Conservation (phyloP, 2,888 invertebrate species). For the Philonicus albiceps region DNA sequence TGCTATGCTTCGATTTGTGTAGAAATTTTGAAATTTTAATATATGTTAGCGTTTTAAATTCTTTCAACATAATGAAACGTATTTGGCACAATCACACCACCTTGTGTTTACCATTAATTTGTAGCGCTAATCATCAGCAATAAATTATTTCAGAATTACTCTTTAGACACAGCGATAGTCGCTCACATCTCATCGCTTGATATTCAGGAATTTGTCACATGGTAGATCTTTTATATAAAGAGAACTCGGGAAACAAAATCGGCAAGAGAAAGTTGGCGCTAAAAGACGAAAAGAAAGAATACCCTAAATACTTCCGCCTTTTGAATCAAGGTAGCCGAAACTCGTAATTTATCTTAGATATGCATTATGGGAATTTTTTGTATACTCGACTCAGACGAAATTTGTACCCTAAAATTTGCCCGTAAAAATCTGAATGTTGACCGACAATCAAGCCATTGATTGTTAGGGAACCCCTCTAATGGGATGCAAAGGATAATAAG, state of each 20-base stretch:
- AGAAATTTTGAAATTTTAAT: no score
- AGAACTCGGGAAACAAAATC: neutral
- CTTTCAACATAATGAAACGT: no score
- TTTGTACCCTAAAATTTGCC: neutral
- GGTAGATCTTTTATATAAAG: neutral
- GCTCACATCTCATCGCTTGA: no score
- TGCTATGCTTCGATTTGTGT: no score
- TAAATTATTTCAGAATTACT: no score
- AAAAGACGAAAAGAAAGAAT: neutral
- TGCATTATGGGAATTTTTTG: neutral
- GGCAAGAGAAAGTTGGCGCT: neutral
- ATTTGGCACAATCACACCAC: no score
- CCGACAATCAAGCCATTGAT: conserved; percentile 10
- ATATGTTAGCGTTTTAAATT: no score
- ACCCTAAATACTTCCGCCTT: neutral
- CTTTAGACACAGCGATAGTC: no score
- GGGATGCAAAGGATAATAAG: neutral
- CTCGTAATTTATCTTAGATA: neutral
- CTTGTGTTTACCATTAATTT: no score
- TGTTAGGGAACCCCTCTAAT: conserved; percentile 5
- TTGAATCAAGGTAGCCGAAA: neutral
- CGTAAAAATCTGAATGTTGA: neutral
- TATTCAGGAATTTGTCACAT: neutral
- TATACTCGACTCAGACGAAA: neutral
- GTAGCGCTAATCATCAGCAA: no score